phyloP scores from a whole-genome alignment of 2,888 invertebrate genomes.

The Macrosiphum euphorbiae region DNA sequence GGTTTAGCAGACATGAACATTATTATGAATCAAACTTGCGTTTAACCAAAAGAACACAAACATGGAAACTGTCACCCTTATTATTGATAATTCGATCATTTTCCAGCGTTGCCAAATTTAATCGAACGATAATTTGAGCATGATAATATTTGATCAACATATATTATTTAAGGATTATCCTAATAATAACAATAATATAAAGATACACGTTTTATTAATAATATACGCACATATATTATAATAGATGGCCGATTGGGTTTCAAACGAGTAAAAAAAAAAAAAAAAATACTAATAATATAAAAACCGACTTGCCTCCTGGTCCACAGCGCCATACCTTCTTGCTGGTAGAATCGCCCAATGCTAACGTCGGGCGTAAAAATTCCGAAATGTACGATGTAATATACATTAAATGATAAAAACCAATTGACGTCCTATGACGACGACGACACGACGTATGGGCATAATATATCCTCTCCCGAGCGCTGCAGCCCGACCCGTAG shows the following conservation, averaged over 20 bases:
- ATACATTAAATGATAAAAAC: conserved; percentile 63
- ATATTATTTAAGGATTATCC: too few relatives aligned
- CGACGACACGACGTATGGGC: conserved; percentile 50
- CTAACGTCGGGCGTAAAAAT: conserved; percentile 50
- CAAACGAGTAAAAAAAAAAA: conserved; percentile 5
- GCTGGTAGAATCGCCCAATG: neutral
- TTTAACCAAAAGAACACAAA: too few relatives aligned
- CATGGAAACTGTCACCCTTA: too few relatives aligned
- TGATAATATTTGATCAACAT: too few relatives aligned
- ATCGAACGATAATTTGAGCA: too few relatives aligned
- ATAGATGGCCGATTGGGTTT: conserved; percentile 26
- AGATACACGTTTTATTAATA: neutral
- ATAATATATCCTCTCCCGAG: neutral
- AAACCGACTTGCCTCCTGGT: conserved; percentile 4
- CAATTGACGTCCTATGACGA: conserved; percentile 49
- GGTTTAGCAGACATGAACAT: too few relatives aligned
- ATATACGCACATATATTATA: too few relatives aligned
- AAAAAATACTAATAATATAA: neutral
- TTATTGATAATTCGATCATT: too few relatives aligned
- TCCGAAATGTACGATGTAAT: neutral
- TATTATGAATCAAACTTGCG: too few relatives aligned
- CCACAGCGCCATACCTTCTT: neutral
- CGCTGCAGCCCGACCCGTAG: neutral
- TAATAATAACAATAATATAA: neutral
- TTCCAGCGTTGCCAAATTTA: too few relatives aligned